Conservation (phyloP, 2,797 vertebrate genomes). For the Mormyrops boulengeri region DNA sequence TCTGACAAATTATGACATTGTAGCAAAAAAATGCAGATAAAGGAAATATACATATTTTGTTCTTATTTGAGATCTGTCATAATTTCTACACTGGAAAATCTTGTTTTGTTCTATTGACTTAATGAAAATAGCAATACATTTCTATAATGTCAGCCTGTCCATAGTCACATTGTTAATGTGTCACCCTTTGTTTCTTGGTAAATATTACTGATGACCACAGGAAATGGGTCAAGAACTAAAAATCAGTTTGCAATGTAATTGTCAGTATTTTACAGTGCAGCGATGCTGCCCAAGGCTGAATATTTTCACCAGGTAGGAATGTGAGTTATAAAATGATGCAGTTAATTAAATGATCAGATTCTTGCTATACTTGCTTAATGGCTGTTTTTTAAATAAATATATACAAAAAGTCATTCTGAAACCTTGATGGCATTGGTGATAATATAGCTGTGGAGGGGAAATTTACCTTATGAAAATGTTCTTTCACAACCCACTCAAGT, state of each 20-base stretch:
- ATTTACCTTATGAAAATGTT: slow-evolving; percentile 89
- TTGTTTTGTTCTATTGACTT: not conserved
- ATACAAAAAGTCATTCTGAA: slow-evolving; percentile 97
- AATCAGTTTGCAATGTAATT: not conserved
- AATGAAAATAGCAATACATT: not conserved
- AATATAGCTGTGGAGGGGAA: slow-evolving; percentile 87
- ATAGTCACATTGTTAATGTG: not conserved
- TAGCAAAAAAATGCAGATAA: slow-evolving; percentile 33
- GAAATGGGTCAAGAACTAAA: not conserved
- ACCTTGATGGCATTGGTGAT: slow-evolving; percentile 91
- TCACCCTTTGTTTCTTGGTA: not conserved
- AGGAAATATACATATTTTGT: slow-evolving; percentile 22
- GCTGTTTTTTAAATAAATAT: slow-evolving; percentile 96
- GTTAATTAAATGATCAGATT: slow-evolving; percentile 55
- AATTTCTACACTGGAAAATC: slow-evolving; percentile 23
- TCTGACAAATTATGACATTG: slow-evolving; percentile 60
- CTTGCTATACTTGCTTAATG: slow-evolving; percentile 75
- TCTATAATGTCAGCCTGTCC: not conserved
- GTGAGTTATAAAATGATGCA: slow-evolving; percentile 38
- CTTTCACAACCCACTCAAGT: slow-evolving; percentile 96
- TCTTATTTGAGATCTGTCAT: slow-evolving; percentile 29
- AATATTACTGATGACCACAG: slow-evolving; percentile 2
- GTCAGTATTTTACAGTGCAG: not conserved
- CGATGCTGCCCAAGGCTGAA: not conserved
- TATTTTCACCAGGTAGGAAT: slow-evolving; percentile 30